Evolutionary conservation across 2,113 vertebrate species (phyloP), one percentile per base, ranked within the genome.

Genomic region (Fulica atra): DNA sequence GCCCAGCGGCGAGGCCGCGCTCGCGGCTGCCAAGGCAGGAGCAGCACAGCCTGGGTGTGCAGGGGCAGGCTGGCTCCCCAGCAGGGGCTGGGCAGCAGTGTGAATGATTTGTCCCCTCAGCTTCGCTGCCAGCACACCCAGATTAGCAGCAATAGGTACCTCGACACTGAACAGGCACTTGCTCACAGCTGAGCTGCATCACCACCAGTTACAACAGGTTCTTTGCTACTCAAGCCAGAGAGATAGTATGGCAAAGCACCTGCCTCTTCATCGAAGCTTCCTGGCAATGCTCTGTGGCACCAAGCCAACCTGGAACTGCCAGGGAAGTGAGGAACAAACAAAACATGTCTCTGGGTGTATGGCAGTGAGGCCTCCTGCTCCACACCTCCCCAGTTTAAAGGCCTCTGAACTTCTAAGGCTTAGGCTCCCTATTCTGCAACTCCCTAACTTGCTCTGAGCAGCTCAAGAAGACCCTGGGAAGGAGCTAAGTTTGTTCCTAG

Each of bases 1-100:
- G 18, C 59, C 57, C 61, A 18, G 7, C 42, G 31, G 48, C 14
- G 5, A 26, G 63, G 44, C 4, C 54, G 29, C 2, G 29, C 31
- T n/a, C 2, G 0, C 66, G 23, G 57, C 5, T 2, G 12, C 53
- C 10, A 26, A 16, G 0, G 0, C 42, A 12, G 29, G 42, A 63
- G 81, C 10, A 0, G 54, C 84, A 72, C 61, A 92, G 48, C 48
- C 48, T 48, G 19, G 48, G 48, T 48, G 21, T 48, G 48, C 48
- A 46, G 44, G 44, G 44, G 44, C 44, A 46, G 31, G 8, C 40
- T 25, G 38, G 16, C 24, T 46, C 46, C 76, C 50, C 48, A 10
- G 36, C 24, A 68, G 29, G 16, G 26, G 65, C 40, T 38, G 50
- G 8, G 31, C 24, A 79, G 61, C 6, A 4, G 15, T 7, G 33